Base-by-base conservation (phyloP, 2,797 vertebrate species). In the Gambusia yucatana region DNA sequence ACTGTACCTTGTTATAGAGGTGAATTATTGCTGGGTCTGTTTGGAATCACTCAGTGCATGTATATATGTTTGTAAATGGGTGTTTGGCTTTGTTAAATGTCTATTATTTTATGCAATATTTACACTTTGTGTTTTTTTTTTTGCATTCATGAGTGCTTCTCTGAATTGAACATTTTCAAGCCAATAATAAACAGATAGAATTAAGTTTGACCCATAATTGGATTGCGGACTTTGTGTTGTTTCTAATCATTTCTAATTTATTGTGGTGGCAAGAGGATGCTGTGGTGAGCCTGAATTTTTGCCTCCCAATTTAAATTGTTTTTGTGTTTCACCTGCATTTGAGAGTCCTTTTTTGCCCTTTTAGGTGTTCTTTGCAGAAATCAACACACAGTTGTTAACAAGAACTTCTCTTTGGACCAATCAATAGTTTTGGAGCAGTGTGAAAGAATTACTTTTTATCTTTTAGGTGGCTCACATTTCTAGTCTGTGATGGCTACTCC, bases 181-280 rank as follows among this genome's bases (percentile, higher is more conserved):
- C 72, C 73, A 77, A 22, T 84, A 86, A 91, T 87, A 79, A 74
- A 93, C 88, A 57, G 76, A 92, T 87, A 75, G 74, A 48, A 84
- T 90, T 88, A 82, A 30, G 81, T 84, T 88, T 86, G 78, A 88
- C 63, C n/a, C 44, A 61, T 92, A 92, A 91, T 92, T 91, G 86
- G 82, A 84, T 84, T 82, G 80, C 90, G 87, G 86, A 84, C 85
- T 87, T 73, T 84, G 82, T 90, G 81, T 89, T 90, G 82, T 87
- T 88, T 76, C 84, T 89, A 92, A 91, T 84, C n/a, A 73, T 82
- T 90, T 86, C 83, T 91, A 92, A 93, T 91, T 86, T 86, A 93
- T 93, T 87, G 85, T 73, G 76, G 65, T 81, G 84, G 77, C 72
- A 63, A 48, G 73, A 76, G 55, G 83, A 87, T 78, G 84, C 86